These are phyloP conservation scores for Masnerella sp. DNA, from an alignment of 2,888 invertebrate genomes.

Conservation along the genomic window DNA sequence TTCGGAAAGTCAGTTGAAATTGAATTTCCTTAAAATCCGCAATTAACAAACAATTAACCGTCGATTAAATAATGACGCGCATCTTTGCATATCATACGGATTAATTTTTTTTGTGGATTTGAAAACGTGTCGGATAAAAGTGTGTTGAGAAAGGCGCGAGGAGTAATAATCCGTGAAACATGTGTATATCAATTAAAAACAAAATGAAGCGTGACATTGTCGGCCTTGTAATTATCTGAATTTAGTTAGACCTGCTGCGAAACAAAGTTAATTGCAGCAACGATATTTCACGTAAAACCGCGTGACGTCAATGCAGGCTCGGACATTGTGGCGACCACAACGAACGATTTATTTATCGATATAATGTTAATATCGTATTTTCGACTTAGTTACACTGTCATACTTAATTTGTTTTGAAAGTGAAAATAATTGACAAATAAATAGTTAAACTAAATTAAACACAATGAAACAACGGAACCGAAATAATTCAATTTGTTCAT, in stretches of 20 bases:
- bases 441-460: too few relatives aligned
- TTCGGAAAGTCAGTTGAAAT: conserved; percentile 9
- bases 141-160: too few relatives aligned
- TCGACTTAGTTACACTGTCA: too few relatives aligned
- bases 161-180: conserved; percentile 25
- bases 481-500: too few relatives aligned
- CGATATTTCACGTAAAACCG: conserved; percentile 44
- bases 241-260: conserved; percentile 21
- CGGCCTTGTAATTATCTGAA: conserved; percentile 46
- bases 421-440: too few relatives aligned
- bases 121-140: not conserved
- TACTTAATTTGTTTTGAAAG: too few relatives aligned
- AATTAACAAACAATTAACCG: too few relatives aligned
- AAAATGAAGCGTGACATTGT: conserved; percentile 28
- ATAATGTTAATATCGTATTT: conserved; percentile 48
- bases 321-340: conserved; percentile 31
- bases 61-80: too few relatives aligned
- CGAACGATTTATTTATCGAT: conserved; percentile 40
- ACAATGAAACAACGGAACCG: too few relatives aligned
- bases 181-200: conserved; percentile 26
- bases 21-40: conserved; percentile 1
- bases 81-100: too few relatives aligned
- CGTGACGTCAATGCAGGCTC: conserved; percentile 29
- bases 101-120: too few relatives aligned
- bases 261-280: conserved; percentile 31